Conservation (phyloP, 2,113 vertebrate genomes). For the Phylloscopus whistleri region DNA sequence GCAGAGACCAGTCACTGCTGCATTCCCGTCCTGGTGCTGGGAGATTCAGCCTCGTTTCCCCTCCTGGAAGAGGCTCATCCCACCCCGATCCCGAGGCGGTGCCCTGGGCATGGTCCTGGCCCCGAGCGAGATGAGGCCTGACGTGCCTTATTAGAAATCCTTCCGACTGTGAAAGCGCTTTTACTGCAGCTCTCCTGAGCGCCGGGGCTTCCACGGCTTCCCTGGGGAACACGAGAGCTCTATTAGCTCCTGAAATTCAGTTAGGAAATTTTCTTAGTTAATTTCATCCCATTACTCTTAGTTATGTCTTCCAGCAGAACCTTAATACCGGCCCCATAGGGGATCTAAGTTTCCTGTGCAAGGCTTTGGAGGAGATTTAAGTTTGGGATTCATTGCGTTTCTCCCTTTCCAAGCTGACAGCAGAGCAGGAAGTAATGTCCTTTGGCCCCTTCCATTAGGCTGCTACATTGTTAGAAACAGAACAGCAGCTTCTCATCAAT, state of each 20-base stretch:
- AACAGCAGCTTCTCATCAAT: slow-evolving; percentile 46
- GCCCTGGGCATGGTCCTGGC: slow-evolving; percentile 10
- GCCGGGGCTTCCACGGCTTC: slow-evolving; percentile 45
- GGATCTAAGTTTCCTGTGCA: slow-evolving; percentile 59
- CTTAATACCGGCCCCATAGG: slow-evolving; percentile 50
- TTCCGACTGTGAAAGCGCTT: slow-evolving; percentile 24
- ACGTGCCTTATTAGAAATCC: slow-evolving; percentile 35
- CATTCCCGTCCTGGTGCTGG: not conserved
- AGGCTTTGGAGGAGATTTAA: slow-evolving; percentile 52
- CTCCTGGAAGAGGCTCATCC: not conserved
- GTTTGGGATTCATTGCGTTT: slow-evolving; percentile 57
- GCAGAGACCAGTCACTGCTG: not conserved
- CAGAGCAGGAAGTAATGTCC: slow-evolving; percentile 61
- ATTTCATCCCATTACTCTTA: slow-evolving; percentile 68
- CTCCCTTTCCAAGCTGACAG: slow-evolving; percentile 31
- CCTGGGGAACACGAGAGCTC: slow-evolving; percentile 54
- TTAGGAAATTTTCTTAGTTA: slow-evolving; percentile 68
- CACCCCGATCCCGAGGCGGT: not conserved
- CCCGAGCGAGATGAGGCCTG: not conserved
- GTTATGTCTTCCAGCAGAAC: slow-evolving; percentile 61
- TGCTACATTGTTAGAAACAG: not conserved
- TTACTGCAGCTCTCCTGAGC: slow-evolving; percentile 46
- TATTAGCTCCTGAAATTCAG: slow-evolving; percentile 65
- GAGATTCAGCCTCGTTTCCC: fast-evolving
- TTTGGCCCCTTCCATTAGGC: slow-evolving; percentile 45